Percentiles rank a stretch among this genome's conserved stretches.
These are phyloP conservation scores for Mobula birostris DNA, from an alignment of 2,113 vertebrate genomes.

Conservation along the genomic window DNA sequence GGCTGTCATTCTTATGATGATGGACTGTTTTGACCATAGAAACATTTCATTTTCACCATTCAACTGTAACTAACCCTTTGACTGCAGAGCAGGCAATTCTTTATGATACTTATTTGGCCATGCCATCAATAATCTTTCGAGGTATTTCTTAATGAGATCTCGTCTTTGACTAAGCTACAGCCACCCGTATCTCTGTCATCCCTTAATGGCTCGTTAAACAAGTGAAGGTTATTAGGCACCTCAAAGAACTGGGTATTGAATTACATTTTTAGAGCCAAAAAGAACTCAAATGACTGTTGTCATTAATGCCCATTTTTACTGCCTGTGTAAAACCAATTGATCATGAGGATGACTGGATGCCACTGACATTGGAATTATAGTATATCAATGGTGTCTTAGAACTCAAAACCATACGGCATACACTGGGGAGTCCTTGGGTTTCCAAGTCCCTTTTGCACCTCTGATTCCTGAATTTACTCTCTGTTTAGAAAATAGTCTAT, in stretches of 20 bases:
- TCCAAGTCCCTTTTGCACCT: too few relatives aligned
- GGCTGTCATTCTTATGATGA: not conserved
- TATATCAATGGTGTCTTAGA: not conserved
- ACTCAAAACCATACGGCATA: not conserved
- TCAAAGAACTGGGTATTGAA: not conserved
- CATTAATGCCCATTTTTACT: too few relatives aligned
- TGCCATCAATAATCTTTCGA: not conserved
- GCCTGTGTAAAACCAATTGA: not conserved
- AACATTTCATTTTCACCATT: not conserved
- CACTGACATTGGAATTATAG: not conserved
- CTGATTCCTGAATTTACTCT: too few relatives aligned
- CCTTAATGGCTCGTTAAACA: not conserved
- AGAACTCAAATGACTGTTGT: not conserved
- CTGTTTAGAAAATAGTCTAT: too few relatives aligned
- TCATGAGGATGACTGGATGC: not conserved
- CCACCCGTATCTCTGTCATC: not conserved
- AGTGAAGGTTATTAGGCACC: not conserved
- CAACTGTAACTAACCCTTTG: not conserved
- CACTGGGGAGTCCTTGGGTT: too few relatives aligned
- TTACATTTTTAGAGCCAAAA: not conserved
- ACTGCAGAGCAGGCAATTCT: not conserved
- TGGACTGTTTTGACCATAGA: not conserved
- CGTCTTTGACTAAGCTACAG: not conserved
- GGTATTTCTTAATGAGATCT: not conserved
- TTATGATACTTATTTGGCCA: not conserved